Evolutionary conservation across 64 coral and sea anemone species (phyloP).

Genomic region (Orbicella faveolata): DNA sequence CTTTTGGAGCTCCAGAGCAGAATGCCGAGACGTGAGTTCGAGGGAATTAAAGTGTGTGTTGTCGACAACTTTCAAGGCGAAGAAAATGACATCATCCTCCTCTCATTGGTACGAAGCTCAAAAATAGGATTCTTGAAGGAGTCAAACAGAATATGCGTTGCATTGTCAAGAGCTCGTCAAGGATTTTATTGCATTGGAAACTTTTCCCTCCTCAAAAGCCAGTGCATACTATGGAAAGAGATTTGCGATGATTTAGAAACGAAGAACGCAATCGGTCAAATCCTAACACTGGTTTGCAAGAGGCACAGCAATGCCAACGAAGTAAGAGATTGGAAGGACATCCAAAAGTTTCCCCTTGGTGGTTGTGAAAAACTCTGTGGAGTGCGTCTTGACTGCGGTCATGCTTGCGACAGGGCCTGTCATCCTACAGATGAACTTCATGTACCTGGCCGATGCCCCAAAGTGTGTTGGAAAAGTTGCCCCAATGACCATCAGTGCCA

Average conservation of each 20-base stretch:
- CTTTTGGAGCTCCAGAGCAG: constrained; percentile 39
- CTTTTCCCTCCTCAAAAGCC: neutral
- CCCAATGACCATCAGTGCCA: neutral
- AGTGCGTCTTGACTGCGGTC: constrained; percentile 13
- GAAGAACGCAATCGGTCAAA: neutral
- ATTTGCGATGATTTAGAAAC: constrained; percentile 49
- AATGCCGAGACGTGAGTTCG: constrained; percentile 35
- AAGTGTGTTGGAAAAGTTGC: neutral
- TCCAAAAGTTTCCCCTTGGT: neutral
- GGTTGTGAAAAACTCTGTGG: constrained; percentile 27
- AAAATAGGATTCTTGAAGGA: constrained; percentile 12
- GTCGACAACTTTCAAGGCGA: constrained; percentile 78
- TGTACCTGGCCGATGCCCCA: neutral
- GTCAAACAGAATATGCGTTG: constrained; percentile 28
- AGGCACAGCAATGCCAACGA: constrained; percentile 47
- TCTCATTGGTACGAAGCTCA: neutral
- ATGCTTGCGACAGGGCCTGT: neutral
- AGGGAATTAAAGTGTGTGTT: constrained; percentile 46
- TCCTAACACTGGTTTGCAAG: constrained; percentile 8
- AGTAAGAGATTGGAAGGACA: constrained; percentile 13
- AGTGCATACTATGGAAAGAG: constrained; percentile 37
- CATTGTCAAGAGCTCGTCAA: constrained; percentile 28
- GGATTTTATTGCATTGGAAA: constrained; percentile 33
- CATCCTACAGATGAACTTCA: constrained; percentile 27
- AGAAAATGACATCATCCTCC: constrained; percentile 28